Base-by-base conservation (phyloP, 2,113 vertebrate genomes). In the Petrocephalus zakoni region DNA sequence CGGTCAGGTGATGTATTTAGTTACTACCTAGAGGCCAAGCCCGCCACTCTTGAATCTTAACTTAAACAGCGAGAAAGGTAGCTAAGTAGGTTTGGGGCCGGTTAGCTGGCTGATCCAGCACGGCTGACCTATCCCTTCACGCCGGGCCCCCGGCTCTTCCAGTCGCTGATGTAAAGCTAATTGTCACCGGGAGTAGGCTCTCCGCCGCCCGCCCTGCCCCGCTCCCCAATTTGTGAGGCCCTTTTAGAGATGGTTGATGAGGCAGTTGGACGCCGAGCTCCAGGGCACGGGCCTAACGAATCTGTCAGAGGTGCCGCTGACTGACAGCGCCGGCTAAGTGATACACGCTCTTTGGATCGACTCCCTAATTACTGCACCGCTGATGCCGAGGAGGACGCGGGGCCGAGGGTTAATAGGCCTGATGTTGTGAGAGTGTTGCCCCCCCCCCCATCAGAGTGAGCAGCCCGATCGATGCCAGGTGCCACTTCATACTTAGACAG, bases 301-400 rank as follows among this genome's bases (percentile, higher is more conserved):
- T 96, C 97, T 97, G 89, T 89, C 89, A 89, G 55, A 72, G 72
- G 82, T 52, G 85, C 94, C 96, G 96, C 96, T 96, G 96, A 97
- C 95, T 96, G 96, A 97, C 96, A 96, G 92, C 95, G 94, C 93
- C 93, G 94, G 94, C 94, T 97, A 97, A 97, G 97, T 97, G 97
- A 98, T 95, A 96, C 96, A 96, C 95, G 96, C 96, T 95, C 97
- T 96, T 96, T 96, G 95, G 95, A 97, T 96, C 97, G 97, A 98
- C 97, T 97, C 97, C 96, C 97, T 98, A 97, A 99, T 98, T 98
- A 99, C 97, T 97, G 96, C 96, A 96, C 95, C 95, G 92, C 95
- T 97, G 97, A 98, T 97, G 97, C 97, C 94, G 96, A 93, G 90
- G 96, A 96, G 96, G 96, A 95, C 95, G 95, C 92, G 89, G 91